Evolutionary conservation across 92 coral and sea anemone species (phyloP), one percentile per base, ranked within the genome.

Genomic region (Epizoanthus illoricatus): DNA sequence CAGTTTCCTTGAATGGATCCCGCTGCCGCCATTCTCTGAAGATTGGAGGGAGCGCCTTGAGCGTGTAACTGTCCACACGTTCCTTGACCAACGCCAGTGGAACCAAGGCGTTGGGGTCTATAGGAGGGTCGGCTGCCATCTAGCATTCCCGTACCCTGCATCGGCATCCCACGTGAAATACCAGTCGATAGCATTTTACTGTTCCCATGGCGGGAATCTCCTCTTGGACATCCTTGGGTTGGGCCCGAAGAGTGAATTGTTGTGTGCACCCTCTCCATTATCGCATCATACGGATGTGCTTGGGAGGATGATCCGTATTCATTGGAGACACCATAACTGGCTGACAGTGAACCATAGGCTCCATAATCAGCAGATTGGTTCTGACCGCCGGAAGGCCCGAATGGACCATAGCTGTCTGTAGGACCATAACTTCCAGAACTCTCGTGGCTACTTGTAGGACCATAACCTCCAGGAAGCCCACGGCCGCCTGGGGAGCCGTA

Each of bases 211-310:
- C 47, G 49, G 8, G 82, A 70, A 21, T 61, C 60, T 2, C 23
- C 71, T 15, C 71, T 18, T 1, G 47, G 45, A 15, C 24, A 63
- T 15, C 82, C 82, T 40, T 45, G 82, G 8, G 18, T 68, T 28
- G 52, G 12, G 4, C 20, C 52, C 2, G 72, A 12, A 3, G 49
- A 24, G 40, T 33, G 49, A 20, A 78, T 43, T 10, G 59, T 78
- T 13, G 82, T 62, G 24, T 78, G 66, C 18, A 58, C 82, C n/a
- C 82, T 78, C 28, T 78, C 82, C 71, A 78, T 78, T 78, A 78
- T 78, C 5, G 61, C 71, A 15, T 63, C 67, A 42, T 78, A 63
- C 15, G 72, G 72, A 39, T 68, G 72, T 28, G 65, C 23, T 2
- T 62, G 71, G 9, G 71, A 17, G 4, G 82, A 10, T 21, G 17